Percentiles rank a stretch among this genome's conserved stretches.
Conservation (phyloP, 2,113 vertebrate genomes). For the human (Homo sapiens) region DNA sequence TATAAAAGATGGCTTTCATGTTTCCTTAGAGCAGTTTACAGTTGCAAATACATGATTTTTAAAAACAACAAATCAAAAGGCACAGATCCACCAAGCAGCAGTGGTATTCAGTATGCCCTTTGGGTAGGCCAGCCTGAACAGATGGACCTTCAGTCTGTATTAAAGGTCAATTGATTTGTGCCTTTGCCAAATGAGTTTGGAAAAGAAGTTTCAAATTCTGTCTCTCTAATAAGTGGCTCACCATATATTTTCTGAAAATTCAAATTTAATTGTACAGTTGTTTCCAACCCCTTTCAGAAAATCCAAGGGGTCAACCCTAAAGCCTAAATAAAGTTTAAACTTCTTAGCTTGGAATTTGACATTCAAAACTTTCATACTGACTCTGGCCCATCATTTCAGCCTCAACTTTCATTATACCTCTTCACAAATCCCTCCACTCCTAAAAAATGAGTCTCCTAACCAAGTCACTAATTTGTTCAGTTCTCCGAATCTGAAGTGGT, state of each 20-base stretch:
- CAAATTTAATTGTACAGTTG: constrained; percentile 13
- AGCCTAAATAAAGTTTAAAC: neutral
- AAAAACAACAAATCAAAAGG: neutral
- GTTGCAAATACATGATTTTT: neutral
- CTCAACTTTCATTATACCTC: neutral
- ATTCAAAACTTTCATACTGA: neutral
- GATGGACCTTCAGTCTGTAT: constrained; percentile 31
- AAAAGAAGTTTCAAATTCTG: constrained; percentile 41
- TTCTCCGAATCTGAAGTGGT: neutral
- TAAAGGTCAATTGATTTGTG: constrained; percentile 44
- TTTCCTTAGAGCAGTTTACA: neutral
- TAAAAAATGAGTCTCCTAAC: neutral
- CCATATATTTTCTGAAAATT: constrained; percentile 55
- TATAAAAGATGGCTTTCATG: neutral
- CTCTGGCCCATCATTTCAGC: neutral
- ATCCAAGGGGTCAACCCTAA: neutral
- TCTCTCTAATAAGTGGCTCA: constrained; percentile 23
- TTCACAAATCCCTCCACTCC: neutral
- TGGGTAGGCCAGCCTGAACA: neutral
- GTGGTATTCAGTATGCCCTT: neutral
- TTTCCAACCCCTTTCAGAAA: constrained; percentile 4
- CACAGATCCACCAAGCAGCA: neutral
- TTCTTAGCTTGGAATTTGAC: neutral
- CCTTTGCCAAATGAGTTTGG: constrained; percentile 36
- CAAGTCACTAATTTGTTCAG: neutral